A percentile compares a stretch with the other conserved stretches of the same genome.
Conservation (phyloP, 2,113 vertebrate genomes). For the Aptenodytes patagonicus region DNA sequence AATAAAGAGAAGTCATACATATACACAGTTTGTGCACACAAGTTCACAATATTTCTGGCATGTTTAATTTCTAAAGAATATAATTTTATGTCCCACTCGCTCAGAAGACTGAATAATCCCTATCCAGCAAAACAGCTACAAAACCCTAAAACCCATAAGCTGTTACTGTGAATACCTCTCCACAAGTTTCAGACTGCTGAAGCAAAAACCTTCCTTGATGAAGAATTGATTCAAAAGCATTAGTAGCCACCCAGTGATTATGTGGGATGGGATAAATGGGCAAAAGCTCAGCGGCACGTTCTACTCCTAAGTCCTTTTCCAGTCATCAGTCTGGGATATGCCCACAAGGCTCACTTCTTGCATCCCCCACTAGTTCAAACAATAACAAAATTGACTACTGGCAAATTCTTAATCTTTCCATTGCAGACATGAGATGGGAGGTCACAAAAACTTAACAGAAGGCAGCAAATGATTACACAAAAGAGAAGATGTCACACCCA, state of each 20-base stretch:
- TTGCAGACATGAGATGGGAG: neutral
- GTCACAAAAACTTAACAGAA: neutral
- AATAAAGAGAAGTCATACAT: neutral
- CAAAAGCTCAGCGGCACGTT: neutral
- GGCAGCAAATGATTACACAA: conserved; percentile 8
- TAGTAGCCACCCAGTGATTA: neutral
- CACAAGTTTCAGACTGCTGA: neutral
- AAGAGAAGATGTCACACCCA: conserved; percentile 20
- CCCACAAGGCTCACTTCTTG: neutral
- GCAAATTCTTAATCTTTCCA: neutral
- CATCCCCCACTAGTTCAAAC: neutral
- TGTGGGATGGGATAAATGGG: neutral
- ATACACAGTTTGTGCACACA: neutral
- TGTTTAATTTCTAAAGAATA: neutral
- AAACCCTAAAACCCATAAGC: neutral
- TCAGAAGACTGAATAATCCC: neutral
- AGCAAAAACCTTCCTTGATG: neutral
- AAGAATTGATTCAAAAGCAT: neutral
- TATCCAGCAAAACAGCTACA: neutral
- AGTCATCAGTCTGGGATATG: neutral
- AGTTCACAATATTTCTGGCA: neutral
- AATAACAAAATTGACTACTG: neutral
- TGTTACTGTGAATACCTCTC: neutral
- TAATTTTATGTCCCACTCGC: neutral
- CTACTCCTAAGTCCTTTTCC: neutral